phyloP scores from a whole-genome alignment of 2,797 vertebrate species.

The Enteromius argenteus region DNA sequence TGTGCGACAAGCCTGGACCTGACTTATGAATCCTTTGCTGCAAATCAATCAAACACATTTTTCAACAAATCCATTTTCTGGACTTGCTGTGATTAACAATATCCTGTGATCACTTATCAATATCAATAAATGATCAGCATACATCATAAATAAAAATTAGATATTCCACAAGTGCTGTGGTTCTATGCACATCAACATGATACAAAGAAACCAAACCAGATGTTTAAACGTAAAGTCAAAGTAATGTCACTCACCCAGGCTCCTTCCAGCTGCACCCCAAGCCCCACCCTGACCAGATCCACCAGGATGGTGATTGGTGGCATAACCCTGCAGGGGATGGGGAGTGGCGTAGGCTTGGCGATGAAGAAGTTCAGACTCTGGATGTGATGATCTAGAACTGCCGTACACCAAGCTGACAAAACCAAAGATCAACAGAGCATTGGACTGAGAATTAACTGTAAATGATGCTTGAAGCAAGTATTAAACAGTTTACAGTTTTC shows the following conservation, averaged over 20 bases:
- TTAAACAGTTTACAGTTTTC: background rate
- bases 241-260: constrained; percentile 81
- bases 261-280: constrained; percentile 85
- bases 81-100: background rate
- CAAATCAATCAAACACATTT: background rate
- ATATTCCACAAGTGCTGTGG: background rate
- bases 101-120: background rate
- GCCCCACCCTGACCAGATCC: constrained; percentile 86
- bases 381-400: constrained; percentile 93
- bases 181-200: background rate
- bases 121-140: background rate
- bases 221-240: background rate
- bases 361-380: constrained; percentile 94
- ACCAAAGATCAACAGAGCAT: constrained; percentile 26
- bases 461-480: constrained; percentile 5
- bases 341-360: constrained; percentile 93
- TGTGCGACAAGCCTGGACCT: background rate
- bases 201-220: constrained; percentile 11
- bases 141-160: background rate
- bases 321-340: constrained; percentile 95
- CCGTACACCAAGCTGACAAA: constrained; percentile 89
- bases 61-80: too few species aligned
- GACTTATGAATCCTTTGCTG: background rate
- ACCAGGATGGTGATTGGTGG: constrained; percentile 95
- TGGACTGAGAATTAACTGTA: constrained; percentile 25